Evolutionary conservation across 2,797 vertebrate genomes (phyloP).

Genomic region (Syncerus caffer): DNA sequence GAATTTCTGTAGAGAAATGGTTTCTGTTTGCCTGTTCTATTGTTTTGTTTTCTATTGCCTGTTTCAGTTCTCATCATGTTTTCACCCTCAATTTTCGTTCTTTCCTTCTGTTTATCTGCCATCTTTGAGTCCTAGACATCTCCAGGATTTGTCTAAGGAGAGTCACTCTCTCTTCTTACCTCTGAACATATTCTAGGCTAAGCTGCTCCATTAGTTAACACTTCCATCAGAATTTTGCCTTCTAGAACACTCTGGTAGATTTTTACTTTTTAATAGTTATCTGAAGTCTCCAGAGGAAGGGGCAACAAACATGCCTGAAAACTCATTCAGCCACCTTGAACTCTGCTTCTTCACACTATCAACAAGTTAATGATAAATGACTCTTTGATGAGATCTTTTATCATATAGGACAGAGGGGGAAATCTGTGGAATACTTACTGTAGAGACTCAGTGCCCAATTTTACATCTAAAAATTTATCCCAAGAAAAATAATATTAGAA

Average conservation of each 20-base stretch:
- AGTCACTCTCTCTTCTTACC: neutral
- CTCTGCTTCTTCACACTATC: neutral
- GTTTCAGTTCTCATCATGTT: neutral
- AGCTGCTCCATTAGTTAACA: neutral
- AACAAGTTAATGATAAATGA: neutral
- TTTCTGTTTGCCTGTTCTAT: neutral
- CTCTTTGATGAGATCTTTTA: neutral
- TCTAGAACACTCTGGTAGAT: neutral
- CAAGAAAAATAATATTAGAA: neutral
- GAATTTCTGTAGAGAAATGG: neutral
- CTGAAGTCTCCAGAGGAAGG: neutral
- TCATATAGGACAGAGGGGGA: neutral
- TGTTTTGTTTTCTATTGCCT: neutral
- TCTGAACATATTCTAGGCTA: neutral
- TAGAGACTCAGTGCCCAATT: neutral
- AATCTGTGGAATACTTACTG: neutral
- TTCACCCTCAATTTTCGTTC: neutral
- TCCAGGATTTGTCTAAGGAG: neutral
- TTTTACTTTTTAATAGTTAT: neutral
- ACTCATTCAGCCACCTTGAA: neutral
- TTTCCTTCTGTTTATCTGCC: neutral
- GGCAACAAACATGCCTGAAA: neutral
- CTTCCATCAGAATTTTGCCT: neutral
- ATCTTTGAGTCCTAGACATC: neutral
- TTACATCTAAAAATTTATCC: neutral